Base-by-base conservation (phyloP, 92 coral and sea anemone species). In the Muricea muricata region DNA sequence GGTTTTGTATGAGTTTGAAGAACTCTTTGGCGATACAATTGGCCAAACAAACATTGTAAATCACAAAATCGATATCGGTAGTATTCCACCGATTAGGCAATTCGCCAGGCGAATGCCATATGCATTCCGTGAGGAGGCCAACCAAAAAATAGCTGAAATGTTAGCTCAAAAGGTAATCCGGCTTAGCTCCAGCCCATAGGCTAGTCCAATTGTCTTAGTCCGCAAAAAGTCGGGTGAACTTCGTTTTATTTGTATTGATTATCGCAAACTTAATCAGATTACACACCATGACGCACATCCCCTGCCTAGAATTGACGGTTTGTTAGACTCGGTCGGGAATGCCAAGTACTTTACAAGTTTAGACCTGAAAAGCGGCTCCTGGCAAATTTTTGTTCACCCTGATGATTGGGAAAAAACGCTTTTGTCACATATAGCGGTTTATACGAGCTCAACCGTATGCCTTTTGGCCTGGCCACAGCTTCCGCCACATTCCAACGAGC, bases 181-280 rank as follows among this genome's bases (percentile, higher is more conserved):
- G 24, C 85, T 18, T 7, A 80, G 75, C 41, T 34, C 85, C 31
- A 80, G 76, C 45, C 74, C 85, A 6, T 63, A 75, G 75, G 58
- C 63, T 1, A 80, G 85, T 28, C 85, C 85, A 29, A 41, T 80
- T 11, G 30, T 63, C 15, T 20, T 65, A 28, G 76, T 80, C 24
- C 81, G 81, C 14, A 84, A 54, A 50, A 83, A 83, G 68, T 39
- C 73, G n/a, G 81, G 87, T 31, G 87, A 84, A 56, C 57, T 72
- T 33, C 73, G 87, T 1, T 72, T 84, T n/a, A n/a, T n/a, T 48
- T 73, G 87, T 23, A 31, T 84, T 5, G 81, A 84, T 65, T 82
- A 82, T 21, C 86, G 42, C 42, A 14, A 30, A 18, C 68, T 70
- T 23, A 80, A 80, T 54, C 37, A 56, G 17, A 31, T 84, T 26